Percentiles rank a stretch among this genome's conserved stretches.
These are phyloP conservation scores for Ametastegia equiseti DNA, from an alignment of 2,888 invertebrate genomes.

Conservation along the genomic window DNA sequence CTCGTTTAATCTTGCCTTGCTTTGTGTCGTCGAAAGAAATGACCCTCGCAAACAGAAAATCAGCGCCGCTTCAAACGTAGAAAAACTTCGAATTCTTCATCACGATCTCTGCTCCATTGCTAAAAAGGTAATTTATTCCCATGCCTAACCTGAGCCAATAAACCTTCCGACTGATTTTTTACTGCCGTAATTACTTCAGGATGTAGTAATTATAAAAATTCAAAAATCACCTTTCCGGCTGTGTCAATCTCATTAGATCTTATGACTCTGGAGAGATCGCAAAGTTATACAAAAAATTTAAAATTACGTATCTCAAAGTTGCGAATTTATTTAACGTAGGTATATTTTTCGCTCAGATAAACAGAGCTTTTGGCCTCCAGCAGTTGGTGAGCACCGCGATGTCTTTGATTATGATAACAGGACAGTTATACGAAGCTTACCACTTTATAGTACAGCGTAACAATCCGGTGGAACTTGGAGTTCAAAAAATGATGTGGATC, in stretches of 20 bases:
- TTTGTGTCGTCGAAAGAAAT: background rate
- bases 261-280: no score
- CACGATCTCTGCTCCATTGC: constrained; percentile 30
- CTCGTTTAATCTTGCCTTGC: background rate
- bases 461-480: background rate
- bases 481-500: constrained; percentile 3
- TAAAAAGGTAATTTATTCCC: constrained; percentile 5
- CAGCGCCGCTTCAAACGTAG: background rate
- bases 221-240: no score
- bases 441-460: background rate
- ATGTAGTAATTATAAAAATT: no score
- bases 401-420: constrained; percentile 25
- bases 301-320: no score
- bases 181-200: no score
- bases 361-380: constrained; percentile 19
- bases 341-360: background rate
- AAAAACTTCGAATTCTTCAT: constrained; percentile 13
- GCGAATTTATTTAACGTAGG: background rate
- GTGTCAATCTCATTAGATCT: no score
- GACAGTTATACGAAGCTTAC: constrained; percentile 32
- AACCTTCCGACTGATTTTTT: background rate
- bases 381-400: constrained; percentile 4
- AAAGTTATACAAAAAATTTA: no score
- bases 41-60: background rate
- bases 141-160: background rate